Evolutionary conservation across 2,113 vertebrate genomes (phyloP), one percentile per base, ranked within the genome.

Genomic region (Azemiops feae): DNA sequence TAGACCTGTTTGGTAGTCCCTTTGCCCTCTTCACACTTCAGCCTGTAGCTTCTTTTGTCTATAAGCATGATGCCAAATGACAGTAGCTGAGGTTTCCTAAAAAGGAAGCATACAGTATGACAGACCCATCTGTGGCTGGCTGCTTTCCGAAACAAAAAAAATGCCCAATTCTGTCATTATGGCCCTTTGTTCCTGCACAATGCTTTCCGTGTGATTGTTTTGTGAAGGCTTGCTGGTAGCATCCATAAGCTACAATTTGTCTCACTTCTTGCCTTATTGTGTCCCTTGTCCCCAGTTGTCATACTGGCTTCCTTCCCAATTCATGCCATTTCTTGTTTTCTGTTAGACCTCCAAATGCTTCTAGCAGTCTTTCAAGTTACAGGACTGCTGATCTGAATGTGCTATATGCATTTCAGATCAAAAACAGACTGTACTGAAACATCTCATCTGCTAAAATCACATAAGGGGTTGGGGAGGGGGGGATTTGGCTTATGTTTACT

Each of bases 61-160:
- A 54, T 85, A 93, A 94, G 91, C 47, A 39, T 43, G 95, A 94
- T 92, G 92, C 95, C 95, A 97, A 97, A 96, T 93, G 94, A 95
- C 93, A 94, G 93, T 93, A 96, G 94, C 95, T 94, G 92, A 95
- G 92, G 94, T 93, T 96, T 96, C 90, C 11, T 92, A 95, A 95
- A 96, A 93, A 94, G 20, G 91, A 96, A 96, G 92, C 94, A 23
- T 89, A 43, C 88, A 89, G 93, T 95, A 88, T 94, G 96, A 96
- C 97, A 96, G 95, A 92, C 93, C 96, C 96, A 52, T 97, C 96
- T 95, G 96, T 96, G 95, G 96, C 96, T 96, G 96, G 96, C 96
- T 96, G 96, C 95, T 96, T 95, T 94, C 8, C 86, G 89, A 95
- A 96, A 96, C 95, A 95, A 92, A 97, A 95, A 92, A 97, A 96